Base-by-base conservation (phyloP, 2,797 vertebrate species). In the Poliocrania exsul region DNA sequence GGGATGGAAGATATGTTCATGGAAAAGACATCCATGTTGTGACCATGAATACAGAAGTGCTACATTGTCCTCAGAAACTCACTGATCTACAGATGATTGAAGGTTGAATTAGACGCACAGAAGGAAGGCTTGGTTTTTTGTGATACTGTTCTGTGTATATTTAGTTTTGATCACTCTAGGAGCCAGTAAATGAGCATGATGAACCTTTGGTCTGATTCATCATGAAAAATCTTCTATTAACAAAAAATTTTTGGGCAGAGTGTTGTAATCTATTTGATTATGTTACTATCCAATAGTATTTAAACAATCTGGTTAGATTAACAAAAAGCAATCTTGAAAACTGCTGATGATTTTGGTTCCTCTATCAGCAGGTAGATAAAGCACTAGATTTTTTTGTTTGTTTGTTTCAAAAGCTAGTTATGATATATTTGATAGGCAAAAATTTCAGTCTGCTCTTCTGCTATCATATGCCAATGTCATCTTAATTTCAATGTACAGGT, bases 21-120 rank as follows among this genome's bases (percentile, higher is more conserved):
- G 15, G 33, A 18, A 81, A 65, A 69, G 1, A 23, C 20, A 79
- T 42, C 6, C 17, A 3, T 23, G 37, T 5, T 54, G 62, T 71
- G 38, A n/a, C 18, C 1, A 0, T 54, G 44, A 62, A 47, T 0
- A 1, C 3, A 25, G 8, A 66, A 7, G 46, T 50, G 44, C 10
- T 44, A 35, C 4, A 35, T 57, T n/a, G 57, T 6, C 13, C n/a
- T 62, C 18, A 49, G 24, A 90, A 65, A 57, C 38, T 50, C 7
- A 25, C 15, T 42, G 12, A 58, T 26, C 21, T 57, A 35, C 31
- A 40, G 11, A 40, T 21, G 15, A 38, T 0, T 58, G 19, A 57
- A 78, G 9, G 7, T 15, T 78, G 37, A 60, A 44, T 60, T 65
- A 73, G 25, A 61, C 4, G 5, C 13, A 11, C 5, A 73, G n/a